Base-by-base conservation (phyloP, 2,888 invertebrate species). In the Hydropsyche betteni region DNA sequence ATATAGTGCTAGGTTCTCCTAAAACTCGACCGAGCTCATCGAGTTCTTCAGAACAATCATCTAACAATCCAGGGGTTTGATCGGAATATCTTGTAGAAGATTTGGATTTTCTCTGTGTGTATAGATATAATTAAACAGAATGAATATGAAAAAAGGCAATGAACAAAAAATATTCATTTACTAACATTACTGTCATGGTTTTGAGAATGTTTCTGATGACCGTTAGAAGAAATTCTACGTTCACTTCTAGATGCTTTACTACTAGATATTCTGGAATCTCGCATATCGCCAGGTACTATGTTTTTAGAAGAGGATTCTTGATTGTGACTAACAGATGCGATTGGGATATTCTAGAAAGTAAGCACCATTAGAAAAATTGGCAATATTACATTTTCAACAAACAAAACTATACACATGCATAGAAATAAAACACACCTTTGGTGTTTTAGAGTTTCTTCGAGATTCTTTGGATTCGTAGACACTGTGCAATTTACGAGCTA, bases 401-500 rank as follows among this genome's bases (percentile, higher is more conserved):
- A 4, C 3, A 44, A 44, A 8, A 44, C 1, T 6, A 53, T 53
- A 53, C 5, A 10, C 53, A 53, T n/a, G 12, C n/a, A 53, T 53
- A 53, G 5, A 53, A 6, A 14, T 53, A 4, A n/a, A 16, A 6
- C 8, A 2, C 12, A 64, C 64, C 64, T 64, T 64, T 64, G 64
- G 64, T 12, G 4, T 64, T 64, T 64, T 64, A 12, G 64, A 64
- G 10, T 6, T n/a, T 36, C n/a, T 64, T 36, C 64, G 24, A 36
- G 64, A 64, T 8, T 14, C 14, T 64, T 64, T 64, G 36, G 64
- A 64, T 10, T 64, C 64, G 36, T 36, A 34, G 8, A 12, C 64
- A 16, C 58, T 16, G 36, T 72, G 61, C 4, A 72, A 38, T 38
- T 72, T 58, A n/a, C 34, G 12, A 7, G 72, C 72, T 38, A 72